Evolutionary conservation across 2,113 vertebrate genomes (phyloP), one percentile per base, ranked within the genome.

Genomic region (Ceuthmochares aereus): DNA sequence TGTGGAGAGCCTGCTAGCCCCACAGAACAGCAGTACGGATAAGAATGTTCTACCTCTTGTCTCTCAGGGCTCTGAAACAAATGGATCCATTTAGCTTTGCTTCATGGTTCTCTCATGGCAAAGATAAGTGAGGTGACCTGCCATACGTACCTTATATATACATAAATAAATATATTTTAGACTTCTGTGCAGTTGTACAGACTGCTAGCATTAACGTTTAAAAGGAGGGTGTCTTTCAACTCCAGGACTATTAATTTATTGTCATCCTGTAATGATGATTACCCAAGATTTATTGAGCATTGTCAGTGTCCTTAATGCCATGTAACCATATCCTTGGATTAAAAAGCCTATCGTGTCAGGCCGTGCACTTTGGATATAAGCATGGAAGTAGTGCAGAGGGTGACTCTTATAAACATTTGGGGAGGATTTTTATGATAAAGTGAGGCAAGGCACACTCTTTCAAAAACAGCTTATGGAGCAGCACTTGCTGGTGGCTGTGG

Each of bases 71-170:
- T 12, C 42, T 0, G 18, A 82, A 77, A 89, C 80, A 84, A 89
- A 95, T 75, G 66, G 56, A 84, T 95, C 62, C 25, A 4, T 64
- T 89, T 73, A 81, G 69, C 66, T 93, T 79, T 79, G 66, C 87
- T 93, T 94, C 66, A 7, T 75, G 30, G 60, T 64, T 75, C 78
- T 82, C 32, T 82, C 4, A 0, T 73, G 62, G 91, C 80, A 60
- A 67, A 84, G 94, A 68, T 55, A 60, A 89, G 81, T 30, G 60
- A 91, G 49, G 9, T 75, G 54, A 36, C 54, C 58, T 69, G 66
- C 62, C 37, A 40, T 47, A 30, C 5, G 3, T 64, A 42, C 47
- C 86, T 81, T 21, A 20, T 84, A 51, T 56, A 40, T 75, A 19
- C 18, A 6, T 81, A 84, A 87, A 90, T 67, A 84, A 94, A n/a